Evolutionary conservation across 2,797 vertebrate species (phyloP), one percentile per base, ranked within the genome.

Genomic region (Chloroceryle amazona): DNA sequence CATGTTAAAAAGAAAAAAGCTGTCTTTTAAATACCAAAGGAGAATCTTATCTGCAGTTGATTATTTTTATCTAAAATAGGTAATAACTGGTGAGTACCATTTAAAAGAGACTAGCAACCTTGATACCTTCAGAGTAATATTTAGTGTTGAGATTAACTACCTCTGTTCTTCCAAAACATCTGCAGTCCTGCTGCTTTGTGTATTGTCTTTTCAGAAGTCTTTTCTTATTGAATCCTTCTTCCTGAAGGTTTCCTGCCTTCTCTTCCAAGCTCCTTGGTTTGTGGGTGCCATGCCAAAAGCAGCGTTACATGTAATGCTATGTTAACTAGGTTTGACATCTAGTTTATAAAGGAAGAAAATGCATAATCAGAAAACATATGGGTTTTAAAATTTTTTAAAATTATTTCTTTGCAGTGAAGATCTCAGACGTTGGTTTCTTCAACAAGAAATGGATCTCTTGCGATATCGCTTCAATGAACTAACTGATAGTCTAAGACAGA

Each of bases 401-500:
- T 17, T 20, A 16, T 91, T 25, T 96, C 10, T 37, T 94, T 98
- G 31, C 94, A 99, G 99, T 51, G 99, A 99, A 96, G 99, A 99
- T 87, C 98, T 99, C 70, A 98, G 99, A 46, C 98, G 99, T 29
- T 99, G 99, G 99, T 99, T 99, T 95, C 99, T 99, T 94, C 99
- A 99, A 89, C 99, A 99, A 96, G 99, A 99, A 98, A 98, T 99
- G 93, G 99, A 99, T 97, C 98, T 99, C 29, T 99, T 99, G 91
- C 98, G 99, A 52, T 99, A 98, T 35, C 99, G 99, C 68, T 99
- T 99, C 94, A 95, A 10, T 35, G 23, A 96, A 3, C 98, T 99
- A 62, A 3, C 1, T 11, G 17, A 92, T 2, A 18, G 81, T 49
- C 96, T 98, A 92, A 98, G 98, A 95, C 98, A 98, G 57, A 98